Conservation (phyloP, 2,797 vertebrate genomes). For the Heterohyrax brucei region DNA sequence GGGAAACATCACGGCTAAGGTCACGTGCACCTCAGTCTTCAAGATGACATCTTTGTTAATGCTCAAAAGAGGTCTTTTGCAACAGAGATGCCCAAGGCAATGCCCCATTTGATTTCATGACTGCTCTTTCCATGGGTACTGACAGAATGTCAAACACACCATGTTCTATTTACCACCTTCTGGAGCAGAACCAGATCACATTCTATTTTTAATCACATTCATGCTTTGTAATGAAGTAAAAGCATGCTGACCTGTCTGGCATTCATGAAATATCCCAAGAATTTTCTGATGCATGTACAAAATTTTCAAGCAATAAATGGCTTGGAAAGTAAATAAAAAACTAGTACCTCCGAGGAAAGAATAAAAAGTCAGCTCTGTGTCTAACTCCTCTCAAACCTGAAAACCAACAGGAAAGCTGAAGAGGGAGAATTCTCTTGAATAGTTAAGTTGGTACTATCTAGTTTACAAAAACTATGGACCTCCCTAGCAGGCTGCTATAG, state of each 20-base stretch:
- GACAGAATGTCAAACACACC: not conserved
- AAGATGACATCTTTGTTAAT: no score
- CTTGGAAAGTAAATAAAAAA: conserved; percentile 29
- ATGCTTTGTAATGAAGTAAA: conserved; percentile 30
- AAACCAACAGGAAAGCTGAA: conserved; percentile 19
- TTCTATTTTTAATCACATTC: conserved; percentile 18
- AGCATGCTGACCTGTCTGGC: not conserved
- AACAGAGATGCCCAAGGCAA: no score
- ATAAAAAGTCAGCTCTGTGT: conserved; percentile 5
- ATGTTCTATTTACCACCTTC: not conserved
- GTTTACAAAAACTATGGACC: not conserved
- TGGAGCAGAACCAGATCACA: not conserved
- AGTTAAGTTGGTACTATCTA: not conserved
- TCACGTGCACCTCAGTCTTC: no score
- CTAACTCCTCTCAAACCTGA: not conserved
- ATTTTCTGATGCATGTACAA: conserved; percentile 52
- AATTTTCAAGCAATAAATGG: not conserved
- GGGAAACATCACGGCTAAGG: no score
- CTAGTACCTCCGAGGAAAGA: not conserved
- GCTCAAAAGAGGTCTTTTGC: no score
- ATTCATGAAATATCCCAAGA: conserved; percentile 33
- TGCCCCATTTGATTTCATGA: no score
- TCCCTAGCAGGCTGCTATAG: not conserved
- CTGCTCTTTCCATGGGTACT: no score
- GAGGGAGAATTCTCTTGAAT: not conserved